Evolutionary conservation across 2,888 invertebrate species (phyloP), one percentile per base, ranked within the genome.

Genomic region (Drosophila hawaiiensis): DNA sequence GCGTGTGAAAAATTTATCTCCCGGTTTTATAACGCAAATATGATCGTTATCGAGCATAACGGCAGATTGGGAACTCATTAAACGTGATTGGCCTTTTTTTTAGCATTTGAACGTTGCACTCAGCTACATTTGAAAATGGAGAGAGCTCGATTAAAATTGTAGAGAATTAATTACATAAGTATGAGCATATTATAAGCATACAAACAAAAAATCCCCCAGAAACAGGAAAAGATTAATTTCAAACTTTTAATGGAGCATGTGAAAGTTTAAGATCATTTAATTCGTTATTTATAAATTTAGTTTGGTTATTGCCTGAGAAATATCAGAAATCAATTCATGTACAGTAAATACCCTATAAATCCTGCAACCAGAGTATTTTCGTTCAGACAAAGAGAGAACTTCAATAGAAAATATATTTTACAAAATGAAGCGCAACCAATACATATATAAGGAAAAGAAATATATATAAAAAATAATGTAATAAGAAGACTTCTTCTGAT

Each of bases 41-140:
- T 33, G 54, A 43, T 61, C 33, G 53, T 78, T 78, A 78, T 78
- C 82, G 14, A 29, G 49, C 54, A 78, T 72, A 72, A 55, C 66
- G 59, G 59, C n/a, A 28, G 41, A 68, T 73, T 73, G 73, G 10
- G 56, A 78, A 74, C 63, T 64, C 53, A 82, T 63, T 82, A 68
- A 62, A 59, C 25, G 37, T 63, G 68, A 82, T 82, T 74, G 75
- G 41, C 54, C 39, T 33, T 68, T 76, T 76, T 54, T 52, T 49
- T 29, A 72, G 33, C 53, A 54, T 59, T 43, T 39, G 4, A 62
- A 49, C 39, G n/a, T 37, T 50, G 41, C 59, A 60, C 39, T 62
- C 12, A 12, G 54, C 29, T 19, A 29, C 64, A 68, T 47, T 58
- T 53, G 22, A 59, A 73, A 47, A 31, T 43, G 9, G 62, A 29